These are phyloP conservation scores for Idris sp. DNA, from an alignment of 1,140 invertebrate species.

Conservation along the genomic window DNA sequence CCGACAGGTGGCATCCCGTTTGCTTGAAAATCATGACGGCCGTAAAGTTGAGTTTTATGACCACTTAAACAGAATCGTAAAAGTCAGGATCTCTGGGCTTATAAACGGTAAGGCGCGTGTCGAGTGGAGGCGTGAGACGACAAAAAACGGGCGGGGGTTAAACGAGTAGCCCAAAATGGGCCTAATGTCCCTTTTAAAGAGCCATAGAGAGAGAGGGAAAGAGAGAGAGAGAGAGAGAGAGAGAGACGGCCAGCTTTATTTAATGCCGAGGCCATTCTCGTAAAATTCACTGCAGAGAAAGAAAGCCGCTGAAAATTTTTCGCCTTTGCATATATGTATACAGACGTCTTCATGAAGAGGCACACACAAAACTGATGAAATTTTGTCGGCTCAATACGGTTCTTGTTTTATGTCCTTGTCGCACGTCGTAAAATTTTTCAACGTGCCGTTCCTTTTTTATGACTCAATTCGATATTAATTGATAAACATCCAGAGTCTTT, in stretches of 20 bases:
- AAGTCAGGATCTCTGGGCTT: constrained; percentile 78
- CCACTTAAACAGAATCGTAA: constrained; percentile 80
- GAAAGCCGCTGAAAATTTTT: constrained; percentile 64
- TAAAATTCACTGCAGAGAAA: constrained; percentile 64
- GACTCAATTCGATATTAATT: no score
- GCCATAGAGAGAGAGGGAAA: no score
- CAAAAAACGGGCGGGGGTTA: constrained; percentile 61
- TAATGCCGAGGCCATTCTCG: constrained; percentile 67
- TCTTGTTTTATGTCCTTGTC: constrained; percentile 1
- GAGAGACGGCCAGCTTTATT: constrained; percentile 73
- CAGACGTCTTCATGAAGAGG: constrained; percentile 69
- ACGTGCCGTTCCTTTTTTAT: no score
- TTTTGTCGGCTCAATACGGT: constrained; percentile 4
- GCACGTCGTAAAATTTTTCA: neutral
- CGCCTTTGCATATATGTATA: constrained; percentile 62
- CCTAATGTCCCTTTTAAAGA: constrained; percentile 75
- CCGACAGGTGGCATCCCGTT: constrained; percentile 79
- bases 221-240: no score
- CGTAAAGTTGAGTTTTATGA: constrained; percentile 79
- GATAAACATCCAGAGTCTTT: no score
- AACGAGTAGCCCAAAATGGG: constrained; percentile 73
- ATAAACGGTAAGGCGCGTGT: constrained; percentile 77
- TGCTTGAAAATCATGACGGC: constrained; percentile 79
- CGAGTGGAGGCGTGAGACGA: constrained; percentile 75
- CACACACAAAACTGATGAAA: constrained; percentile 30